Conservation (phyloP, 2,113 vertebrate genomes). For the Raphicerus campestris region DNA sequence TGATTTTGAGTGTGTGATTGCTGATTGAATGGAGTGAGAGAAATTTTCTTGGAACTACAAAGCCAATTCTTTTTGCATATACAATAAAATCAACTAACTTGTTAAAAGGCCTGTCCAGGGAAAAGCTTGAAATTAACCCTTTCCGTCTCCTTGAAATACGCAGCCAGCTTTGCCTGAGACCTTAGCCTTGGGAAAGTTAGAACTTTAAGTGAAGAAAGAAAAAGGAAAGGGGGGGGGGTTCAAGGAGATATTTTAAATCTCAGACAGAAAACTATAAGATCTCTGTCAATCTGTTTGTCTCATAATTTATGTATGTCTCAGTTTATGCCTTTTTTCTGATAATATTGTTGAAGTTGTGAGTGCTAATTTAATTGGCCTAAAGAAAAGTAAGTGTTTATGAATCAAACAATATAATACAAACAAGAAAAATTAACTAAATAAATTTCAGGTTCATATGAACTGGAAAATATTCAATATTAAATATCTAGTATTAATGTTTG, state of each 20-base stretch:
- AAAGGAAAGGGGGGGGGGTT: rapidly evolving
- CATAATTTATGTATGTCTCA: background rate
- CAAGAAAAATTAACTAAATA: background rate
- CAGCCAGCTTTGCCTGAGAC: background rate
- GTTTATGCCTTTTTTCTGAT: background rate
- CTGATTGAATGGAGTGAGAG: background rate
- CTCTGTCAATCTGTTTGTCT: no score
- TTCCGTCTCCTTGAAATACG: background rate
- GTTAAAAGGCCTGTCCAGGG: background rate
- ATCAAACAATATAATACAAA: background rate
- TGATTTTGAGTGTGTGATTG: background rate
- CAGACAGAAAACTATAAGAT: background rate
- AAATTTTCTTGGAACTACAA: background rate
- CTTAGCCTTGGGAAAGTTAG: background rate
- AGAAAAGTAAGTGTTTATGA: background rate
- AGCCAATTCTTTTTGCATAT: background rate
- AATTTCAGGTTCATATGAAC: background rate
- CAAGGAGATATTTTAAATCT: background rate
- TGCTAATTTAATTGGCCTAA: background rate
- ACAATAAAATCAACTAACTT: background rate
- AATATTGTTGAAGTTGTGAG: background rate
- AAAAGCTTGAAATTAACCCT: background rate
- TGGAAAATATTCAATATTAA: background rate
- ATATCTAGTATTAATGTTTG: background rate
- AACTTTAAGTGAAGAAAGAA: background rate